A percentile compares a stretch with the other conserved stretches of the same genome.
These are phyloP conservation scores for Hydrolagus affinis DNA, from an alignment of 2,113 vertebrate species.

Conservation along the genomic window DNA sequence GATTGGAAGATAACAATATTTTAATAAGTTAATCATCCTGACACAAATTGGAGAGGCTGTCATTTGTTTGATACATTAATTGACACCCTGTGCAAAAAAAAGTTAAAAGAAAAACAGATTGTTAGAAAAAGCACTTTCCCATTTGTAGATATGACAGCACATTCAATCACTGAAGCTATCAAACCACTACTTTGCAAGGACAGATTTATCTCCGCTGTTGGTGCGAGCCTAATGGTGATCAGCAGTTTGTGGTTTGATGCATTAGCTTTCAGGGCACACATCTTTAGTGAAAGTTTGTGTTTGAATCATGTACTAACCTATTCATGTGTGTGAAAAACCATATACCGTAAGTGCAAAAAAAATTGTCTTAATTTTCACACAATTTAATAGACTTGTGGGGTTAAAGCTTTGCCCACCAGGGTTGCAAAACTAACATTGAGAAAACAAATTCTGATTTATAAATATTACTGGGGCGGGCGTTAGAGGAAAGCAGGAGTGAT, in stretches of 20 bases:
- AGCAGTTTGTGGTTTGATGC: not conserved
- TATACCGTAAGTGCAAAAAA: too few species aligned
- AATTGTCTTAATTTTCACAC: too few species aligned
- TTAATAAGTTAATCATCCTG: not conserved
- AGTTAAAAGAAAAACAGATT: not conserved
- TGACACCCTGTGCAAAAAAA: not conserved
- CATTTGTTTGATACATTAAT: not conserved
- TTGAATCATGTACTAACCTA: not conserved
- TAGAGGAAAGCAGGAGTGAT: too few species aligned
- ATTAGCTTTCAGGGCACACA: not conserved
- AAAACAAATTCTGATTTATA: too few species aligned
- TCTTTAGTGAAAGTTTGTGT: not conserved
- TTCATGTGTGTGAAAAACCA: too few species aligned
- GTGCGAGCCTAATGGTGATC: not conserved
- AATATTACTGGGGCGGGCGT: too few species aligned
- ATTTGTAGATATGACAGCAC: not conserved
- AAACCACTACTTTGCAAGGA: not conserved
- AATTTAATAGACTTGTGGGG: too few species aligned
- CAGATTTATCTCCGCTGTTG: not conserved
- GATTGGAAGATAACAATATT: not conserved
- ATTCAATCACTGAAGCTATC: not conserved
- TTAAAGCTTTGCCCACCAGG: too few species aligned
- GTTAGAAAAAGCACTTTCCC: not conserved
- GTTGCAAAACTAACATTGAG: too few species aligned
- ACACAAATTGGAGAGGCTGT: slow-evolving; percentile 11